Conservation (phyloP, 2,797 vertebrate species). For the Fratercula arctica region DNA sequence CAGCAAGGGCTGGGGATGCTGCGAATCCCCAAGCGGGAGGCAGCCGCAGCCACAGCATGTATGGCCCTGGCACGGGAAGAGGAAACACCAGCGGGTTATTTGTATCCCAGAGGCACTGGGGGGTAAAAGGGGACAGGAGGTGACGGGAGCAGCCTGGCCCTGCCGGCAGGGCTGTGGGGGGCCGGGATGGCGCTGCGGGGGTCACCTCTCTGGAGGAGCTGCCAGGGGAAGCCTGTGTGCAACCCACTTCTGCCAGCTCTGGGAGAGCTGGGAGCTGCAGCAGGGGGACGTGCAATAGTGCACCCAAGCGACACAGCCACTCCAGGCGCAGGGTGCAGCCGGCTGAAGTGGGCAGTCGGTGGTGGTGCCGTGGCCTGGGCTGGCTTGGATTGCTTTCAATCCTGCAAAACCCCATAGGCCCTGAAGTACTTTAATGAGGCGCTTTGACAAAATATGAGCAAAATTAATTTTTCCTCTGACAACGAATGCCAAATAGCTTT, state of each 20-base stretch:
- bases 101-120: fast-evolving
- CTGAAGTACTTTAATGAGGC: not conserved
- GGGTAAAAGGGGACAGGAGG: not conserved
- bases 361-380: not conserved
- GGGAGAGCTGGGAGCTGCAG: not conserved
- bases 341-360: not conserved
- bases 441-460: not conserved
- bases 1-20: not conserved
- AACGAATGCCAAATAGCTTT: not conserved
- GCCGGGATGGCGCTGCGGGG: not conserved
- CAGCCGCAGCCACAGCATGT: not conserved
- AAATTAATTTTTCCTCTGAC: not conserved
- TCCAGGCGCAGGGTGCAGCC: not conserved
- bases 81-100: not conserved
- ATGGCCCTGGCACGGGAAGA: not conserved
- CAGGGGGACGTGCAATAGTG: not conserved
- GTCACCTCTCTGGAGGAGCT: not conserved
- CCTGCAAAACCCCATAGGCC: not conserved
- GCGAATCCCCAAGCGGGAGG: not conserved
- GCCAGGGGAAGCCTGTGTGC: not conserved
- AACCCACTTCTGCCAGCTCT: not conserved
- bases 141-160: not conserved
- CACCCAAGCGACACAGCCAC: not conserved
- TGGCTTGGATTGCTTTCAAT: not conserved
- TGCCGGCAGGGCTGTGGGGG: not conserved